Evolutionary conservation across 2,113 vertebrate species (phyloP), one percentile per base, ranked within the genome.

Genomic region (Chaetorhynchus papuensis): DNA sequence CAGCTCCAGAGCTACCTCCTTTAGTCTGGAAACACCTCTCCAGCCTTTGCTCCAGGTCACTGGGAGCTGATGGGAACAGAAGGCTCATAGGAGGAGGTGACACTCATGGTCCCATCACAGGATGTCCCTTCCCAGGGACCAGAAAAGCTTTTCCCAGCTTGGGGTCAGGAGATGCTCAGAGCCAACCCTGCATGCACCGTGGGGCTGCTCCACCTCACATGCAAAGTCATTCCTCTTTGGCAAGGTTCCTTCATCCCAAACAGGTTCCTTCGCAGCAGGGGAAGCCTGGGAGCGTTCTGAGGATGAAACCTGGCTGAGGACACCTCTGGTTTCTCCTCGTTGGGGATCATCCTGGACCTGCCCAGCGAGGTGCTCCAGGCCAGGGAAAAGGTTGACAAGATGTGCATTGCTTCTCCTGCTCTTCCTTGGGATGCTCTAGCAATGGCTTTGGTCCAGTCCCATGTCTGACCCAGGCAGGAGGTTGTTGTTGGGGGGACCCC

Each of bases 131-230:
- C 37, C 45, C 86, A 79, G 28, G n/a, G 13, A 79, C 16, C 56
- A 71, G 65, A 54, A 87, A 64, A 1, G 3, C n/a, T 31, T 37
- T 57, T 85, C 56, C 82, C 85, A 89, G 23, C 39, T 53, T 0
- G 0, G 26, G 37, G 35, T 2, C 3, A 23, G 52, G 66, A 66
- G 31, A 66, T 8, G 41, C 6, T 2, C 1, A 7, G 74, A 90
- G 45, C 53, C 4, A 4, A 13, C 11, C 17, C n/a, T 6, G 2
- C 0, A 0, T n/a, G 19, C 44, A 41, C 69, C 26, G 54, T 5
- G 30, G 47, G 56, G 77, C 77, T 2, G 3, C 30, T 52, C 69
- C 80, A 42, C 52, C 54, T 82, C 0, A 1, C 11, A 6, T 23
- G 37, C 60, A 44, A 63, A 47, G 27, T 61, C 7, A 30, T 83